Conservation (phyloP, 2,888 invertebrate species). For the Cepaea hortensis region DNA sequence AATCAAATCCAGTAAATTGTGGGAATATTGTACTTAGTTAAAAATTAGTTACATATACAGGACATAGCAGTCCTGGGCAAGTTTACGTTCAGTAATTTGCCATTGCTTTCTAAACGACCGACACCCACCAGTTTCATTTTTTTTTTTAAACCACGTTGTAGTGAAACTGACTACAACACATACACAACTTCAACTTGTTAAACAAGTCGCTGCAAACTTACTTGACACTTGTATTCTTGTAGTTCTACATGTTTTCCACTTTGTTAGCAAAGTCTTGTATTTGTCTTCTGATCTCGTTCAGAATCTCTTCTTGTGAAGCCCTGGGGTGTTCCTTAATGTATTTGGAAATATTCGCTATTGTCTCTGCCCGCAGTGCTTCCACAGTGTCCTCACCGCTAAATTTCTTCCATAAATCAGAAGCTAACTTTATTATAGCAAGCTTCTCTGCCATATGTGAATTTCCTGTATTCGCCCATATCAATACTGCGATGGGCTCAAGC, state of each 20-base stretch:
- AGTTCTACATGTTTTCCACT: constrained; percentile 58
- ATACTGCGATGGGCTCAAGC: constrained; percentile 15
- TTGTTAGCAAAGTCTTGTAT: constrained; percentile 64
- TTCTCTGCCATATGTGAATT: constrained; percentile 58
- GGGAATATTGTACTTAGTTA: too few relatives aligned
- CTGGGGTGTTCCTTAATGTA: constrained; percentile 68
- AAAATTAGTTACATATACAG: too few relatives aligned
- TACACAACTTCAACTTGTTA: too few relatives aligned
- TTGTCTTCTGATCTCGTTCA: constrained; percentile 63
- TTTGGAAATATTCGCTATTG: constrained; percentile 64
- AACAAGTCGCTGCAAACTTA: too few relatives aligned
- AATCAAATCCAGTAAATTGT: too few relatives aligned
- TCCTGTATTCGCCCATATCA: constrained; percentile 56
- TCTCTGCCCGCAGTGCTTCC: constrained; percentile 64
- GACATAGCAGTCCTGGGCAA: too few relatives aligned
- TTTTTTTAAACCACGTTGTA: too few relatives aligned
- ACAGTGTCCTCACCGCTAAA: constrained; percentile 64
- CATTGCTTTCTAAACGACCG: too few relatives aligned
- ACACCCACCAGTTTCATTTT: too few relatives aligned
- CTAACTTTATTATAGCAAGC: constrained; percentile 58
- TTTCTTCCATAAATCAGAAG: constrained; percentile 55
- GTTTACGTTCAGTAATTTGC: too few relatives aligned
- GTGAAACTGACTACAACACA: too few relatives aligned
- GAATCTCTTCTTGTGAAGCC: constrained; percentile 64
- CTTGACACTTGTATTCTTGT: too few relatives aligned